Evolutionary conservation across 2,113 vertebrate species (phyloP).

Genomic region (Pelusios castaneus): DNA sequence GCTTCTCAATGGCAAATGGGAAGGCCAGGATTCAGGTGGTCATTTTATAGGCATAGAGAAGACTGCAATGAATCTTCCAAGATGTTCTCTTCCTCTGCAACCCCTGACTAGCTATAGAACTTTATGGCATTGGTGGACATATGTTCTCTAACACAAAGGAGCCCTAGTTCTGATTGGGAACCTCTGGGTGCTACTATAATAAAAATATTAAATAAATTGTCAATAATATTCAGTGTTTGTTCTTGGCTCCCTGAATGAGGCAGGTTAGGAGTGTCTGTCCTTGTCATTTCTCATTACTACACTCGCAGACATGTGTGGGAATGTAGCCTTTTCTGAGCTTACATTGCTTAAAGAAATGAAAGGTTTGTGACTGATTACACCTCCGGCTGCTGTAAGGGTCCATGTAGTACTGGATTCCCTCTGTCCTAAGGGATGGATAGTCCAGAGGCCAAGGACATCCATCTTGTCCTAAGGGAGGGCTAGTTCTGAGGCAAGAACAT

Average conservation of each 20-base stretch:
- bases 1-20: neutral
- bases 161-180: neutral
- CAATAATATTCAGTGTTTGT: neutral
- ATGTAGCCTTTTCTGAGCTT: neutral
- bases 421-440: neutral
- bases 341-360: neutral
- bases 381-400: neutral
- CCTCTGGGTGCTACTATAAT: neutral
- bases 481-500: neutral
- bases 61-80: too few species aligned
- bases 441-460: neutral
- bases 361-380: neutral
- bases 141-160: neutral
- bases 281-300: neutral
- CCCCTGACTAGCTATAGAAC: neutral
- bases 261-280: neutral
- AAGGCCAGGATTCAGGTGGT: neutral
- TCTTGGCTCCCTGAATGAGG: neutral
- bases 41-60: neutral
- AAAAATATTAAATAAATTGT: neutral
- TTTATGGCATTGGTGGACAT: neutral
- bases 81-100: neutral
- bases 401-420: neutral
- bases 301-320: neutral
- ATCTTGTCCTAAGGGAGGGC: neutral